These are phyloP conservation scores for Venustoraphidia nigricollis DNA, from an alignment of 2,888 invertebrate species.

Conservation along the genomic window DNA sequence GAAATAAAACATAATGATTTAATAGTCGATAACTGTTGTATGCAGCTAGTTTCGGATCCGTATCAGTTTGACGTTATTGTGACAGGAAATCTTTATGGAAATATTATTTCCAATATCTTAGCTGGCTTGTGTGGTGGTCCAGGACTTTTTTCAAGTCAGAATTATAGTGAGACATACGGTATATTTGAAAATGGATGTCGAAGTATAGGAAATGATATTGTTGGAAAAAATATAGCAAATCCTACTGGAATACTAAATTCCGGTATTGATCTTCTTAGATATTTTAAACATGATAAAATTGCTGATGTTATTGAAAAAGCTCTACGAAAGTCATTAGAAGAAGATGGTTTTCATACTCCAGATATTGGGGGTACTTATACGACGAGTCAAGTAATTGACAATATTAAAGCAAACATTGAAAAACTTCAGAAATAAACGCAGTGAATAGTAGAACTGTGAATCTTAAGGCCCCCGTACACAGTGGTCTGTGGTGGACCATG, in stretches of 20 bases:
- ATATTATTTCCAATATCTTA: slow-evolving; percentile 19
- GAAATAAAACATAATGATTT: slow-evolving; percentile 19
- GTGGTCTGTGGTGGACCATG: no score
- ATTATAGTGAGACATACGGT: slow-evolving; percentile 19
- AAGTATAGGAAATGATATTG: slow-evolving; percentile 8
- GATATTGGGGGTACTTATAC: slow-evolving; percentile 17
- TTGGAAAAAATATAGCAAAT: slow-evolving; percentile 14
- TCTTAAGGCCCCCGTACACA: no score
- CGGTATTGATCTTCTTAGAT: slow-evolving; percentile 13
- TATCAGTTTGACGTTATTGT: slow-evolving; percentile 21
- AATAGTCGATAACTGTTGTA: slow-evolving; percentile 21
- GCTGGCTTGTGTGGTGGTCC: slow-evolving; percentile 22
- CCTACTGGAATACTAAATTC: slow-evolving; percentile 16
- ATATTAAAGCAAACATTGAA: no score
- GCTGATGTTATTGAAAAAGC: slow-evolving; percentile 12
- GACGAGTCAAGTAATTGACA: slow-evolving; percentile 13
- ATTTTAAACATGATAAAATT: slow-evolving; percentile 11
- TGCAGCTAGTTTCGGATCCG: slow-evolving; percentile 20
- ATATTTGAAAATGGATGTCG: slow-evolving; percentile 22
- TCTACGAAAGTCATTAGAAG: slow-evolving; percentile 12
- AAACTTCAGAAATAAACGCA: no score
- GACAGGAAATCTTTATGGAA: slow-evolving; percentile 23
- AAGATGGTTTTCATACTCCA: slow-evolving; percentile 13
- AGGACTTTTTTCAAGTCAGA: slow-evolving; percentile 19
- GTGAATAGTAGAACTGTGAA: no score